phyloP scores from a whole-genome alignment of 2,113 vertebrate species.

The Chlorocebus sabaeus region DNA sequence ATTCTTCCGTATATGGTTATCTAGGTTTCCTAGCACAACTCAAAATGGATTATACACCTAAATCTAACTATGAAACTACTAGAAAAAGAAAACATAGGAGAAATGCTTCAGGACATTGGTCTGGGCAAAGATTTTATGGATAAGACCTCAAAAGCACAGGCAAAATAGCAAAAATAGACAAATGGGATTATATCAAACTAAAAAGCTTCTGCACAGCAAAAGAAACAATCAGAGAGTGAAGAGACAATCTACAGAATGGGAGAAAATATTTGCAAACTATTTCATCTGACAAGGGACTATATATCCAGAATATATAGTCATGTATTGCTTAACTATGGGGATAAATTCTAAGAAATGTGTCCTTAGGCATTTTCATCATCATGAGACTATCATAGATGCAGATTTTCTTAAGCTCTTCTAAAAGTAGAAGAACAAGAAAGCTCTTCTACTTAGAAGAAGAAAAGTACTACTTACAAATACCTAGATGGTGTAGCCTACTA shows the following conservation, averaged over 20 bases:
- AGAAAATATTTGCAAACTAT: not conserved
- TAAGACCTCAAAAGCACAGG: not conserved
- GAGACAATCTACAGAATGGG: not conserved
- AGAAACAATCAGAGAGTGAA: not conserved
- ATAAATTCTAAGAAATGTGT: not conserved
- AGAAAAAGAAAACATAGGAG: not conserved
- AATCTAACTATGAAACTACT: not conserved
- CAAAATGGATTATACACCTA: not conserved
- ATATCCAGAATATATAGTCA: not conserved
- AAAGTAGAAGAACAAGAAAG: no score
- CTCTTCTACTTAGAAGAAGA: no score
- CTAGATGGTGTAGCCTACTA: not conserved
- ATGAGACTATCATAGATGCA: not conserved
- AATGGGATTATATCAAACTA: not conserved
- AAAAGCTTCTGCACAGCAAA: not conserved
- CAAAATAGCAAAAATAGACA: not conserved
- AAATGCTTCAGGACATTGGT: not conserved
- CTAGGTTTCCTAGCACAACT: not conserved
- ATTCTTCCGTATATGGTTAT: not conserved
- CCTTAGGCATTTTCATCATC: not conserved
- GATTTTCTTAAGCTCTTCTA: no score
- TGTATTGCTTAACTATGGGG: not conserved
- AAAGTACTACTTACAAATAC: not conserved
- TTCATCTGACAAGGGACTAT: not conserved
- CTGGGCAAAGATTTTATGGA: not conserved